Percentiles rank a stretch among this genome's conserved stretches.
Evolutionary conservation across 2,888 invertebrate species (phyloP).

Genomic region (Amiota minor): DNA sequence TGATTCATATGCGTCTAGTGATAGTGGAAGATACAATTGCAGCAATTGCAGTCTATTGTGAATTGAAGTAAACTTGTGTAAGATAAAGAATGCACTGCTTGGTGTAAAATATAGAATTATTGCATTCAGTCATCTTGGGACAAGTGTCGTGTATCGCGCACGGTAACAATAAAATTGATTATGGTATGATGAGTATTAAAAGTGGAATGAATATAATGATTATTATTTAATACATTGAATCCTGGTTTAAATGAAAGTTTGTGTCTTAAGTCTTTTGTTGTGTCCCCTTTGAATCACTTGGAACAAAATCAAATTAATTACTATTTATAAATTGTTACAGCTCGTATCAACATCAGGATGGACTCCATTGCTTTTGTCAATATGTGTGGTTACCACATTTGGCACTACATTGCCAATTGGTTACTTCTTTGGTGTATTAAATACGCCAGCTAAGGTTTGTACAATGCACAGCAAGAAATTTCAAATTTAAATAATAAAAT

Average conservation of each 20-base stretch:
- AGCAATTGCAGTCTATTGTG: too few species aligned
- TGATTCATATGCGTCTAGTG: too few species aligned
- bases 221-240: neutral
- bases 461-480: slow-evolving; percentile 58
- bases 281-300: slow-evolving; percentile 10
- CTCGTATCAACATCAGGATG: slow-evolving; percentile 47
- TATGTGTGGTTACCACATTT: slow-evolving; percentile 81
- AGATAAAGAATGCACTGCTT: too few species aligned
- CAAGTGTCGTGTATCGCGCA: too few species aligned
- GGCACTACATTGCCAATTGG: slow-evolving; percentile 87
- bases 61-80: too few species aligned
- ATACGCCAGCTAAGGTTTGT: slow-evolving; percentile 84
- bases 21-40: too few species aligned
- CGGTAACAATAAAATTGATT: too few species aligned
- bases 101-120: too few species aligned
- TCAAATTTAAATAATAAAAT: slow-evolving; percentile 8
- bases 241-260: slow-evolving; percentile 44
- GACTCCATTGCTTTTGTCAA: slow-evolving; percentile 76
- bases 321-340: neutral
- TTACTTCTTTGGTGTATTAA: slow-evolving; percentile 88
- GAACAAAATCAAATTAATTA: slow-evolving; percentile 24
- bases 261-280: slow-evolving; percentile 56
- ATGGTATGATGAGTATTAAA: too few species aligned
- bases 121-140: too few species aligned
- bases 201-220: too few species aligned